Percentiles rank a stretch among this genome's conserved stretches.
phyloP scores from a whole-genome alignment of 1,140 invertebrate species.

The Myzus persicae region DNA sequence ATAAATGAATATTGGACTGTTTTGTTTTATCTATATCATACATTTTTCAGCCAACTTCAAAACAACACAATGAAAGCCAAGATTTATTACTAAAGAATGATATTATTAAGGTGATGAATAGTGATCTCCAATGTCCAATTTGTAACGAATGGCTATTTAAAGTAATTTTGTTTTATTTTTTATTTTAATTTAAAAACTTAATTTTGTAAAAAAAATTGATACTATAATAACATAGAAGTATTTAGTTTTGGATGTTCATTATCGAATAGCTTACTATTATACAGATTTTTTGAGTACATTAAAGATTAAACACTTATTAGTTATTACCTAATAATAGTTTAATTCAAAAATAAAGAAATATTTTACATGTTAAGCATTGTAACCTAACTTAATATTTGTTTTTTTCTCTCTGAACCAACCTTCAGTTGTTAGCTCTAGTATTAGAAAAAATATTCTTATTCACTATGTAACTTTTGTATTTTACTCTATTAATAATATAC shows the following conservation, averaged over 20 bases:
- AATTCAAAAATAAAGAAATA: no score
- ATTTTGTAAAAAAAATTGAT: neutral
- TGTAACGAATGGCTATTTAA: slow-evolving; percentile 33
- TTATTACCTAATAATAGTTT: no score
- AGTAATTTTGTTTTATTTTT: slow-evolving; percentile 23
- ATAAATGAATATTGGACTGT: neutral
- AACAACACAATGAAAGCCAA: slow-evolving; percentile 26
- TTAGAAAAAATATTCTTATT: no score
- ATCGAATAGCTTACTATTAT: neutral
- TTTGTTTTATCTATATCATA: neutral
- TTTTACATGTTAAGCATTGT: no score
- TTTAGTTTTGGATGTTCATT: neutral
- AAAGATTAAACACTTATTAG: no score
- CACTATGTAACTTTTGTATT: no score
- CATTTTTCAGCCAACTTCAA: neutral
- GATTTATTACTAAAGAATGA: slow-evolving; percentile 34
- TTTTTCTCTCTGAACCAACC: no score
- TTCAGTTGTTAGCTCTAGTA: no score
- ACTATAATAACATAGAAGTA: no score
- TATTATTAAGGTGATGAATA: slow-evolving; percentile 32
- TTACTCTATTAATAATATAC: no score
- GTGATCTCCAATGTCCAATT: slow-evolving; percentile 44
- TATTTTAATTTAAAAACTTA: neutral
- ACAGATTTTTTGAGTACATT: neutral
- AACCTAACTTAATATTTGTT: no score